These are phyloP conservation scores for Odontomachus brunneus DNA, from an alignment of 1,140 invertebrate genomes.

Conservation along the genomic window DNA sequence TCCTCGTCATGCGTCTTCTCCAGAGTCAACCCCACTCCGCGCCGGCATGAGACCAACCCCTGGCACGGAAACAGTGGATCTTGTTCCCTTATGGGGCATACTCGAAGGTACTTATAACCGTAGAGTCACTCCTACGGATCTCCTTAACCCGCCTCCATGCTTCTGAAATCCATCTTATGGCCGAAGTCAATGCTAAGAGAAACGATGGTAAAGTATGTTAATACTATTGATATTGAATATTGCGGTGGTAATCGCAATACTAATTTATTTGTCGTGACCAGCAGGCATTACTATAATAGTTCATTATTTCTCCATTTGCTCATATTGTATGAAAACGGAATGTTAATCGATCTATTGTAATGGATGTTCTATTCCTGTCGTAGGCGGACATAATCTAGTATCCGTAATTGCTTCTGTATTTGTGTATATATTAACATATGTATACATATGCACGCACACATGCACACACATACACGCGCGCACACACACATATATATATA, in stretches of 20 bases:
- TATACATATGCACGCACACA: too few species aligned
- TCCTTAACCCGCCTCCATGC: conserved; percentile 80
- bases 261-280: conserved; percentile 56
- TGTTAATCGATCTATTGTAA: conserved; percentile 8
- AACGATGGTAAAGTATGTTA: conserved; percentile 35
- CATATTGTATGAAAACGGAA: not conserved
- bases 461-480: too few species aligned
- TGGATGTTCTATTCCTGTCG: not conserved
- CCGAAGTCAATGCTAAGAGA: conserved; percentile 54
- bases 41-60: conserved; percentile 81
- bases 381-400: not conserved
- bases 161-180: conserved; percentile 68
- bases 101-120: conserved; percentile 73
- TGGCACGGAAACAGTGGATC: conserved; percentile 74
- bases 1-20: conserved; percentile 64
- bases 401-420: not conserved
- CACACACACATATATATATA: too few species aligned
- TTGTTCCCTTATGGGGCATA: conserved; percentile 77
- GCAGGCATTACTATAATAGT: conserved; percentile 23
- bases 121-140: conserved; percentile 83
- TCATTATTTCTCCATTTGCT: conserved; percentile 23
- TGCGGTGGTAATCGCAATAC: conserved; percentile 9
- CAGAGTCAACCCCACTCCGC: conserved; percentile 74
- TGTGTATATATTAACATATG: not conserved
- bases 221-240: conserved; percentile 54